Percentiles rank a stretch among this genome's conserved stretches.
phyloP scores from a whole-genome alignment of 2,888 invertebrate species.

The Phania funesta region DNA sequence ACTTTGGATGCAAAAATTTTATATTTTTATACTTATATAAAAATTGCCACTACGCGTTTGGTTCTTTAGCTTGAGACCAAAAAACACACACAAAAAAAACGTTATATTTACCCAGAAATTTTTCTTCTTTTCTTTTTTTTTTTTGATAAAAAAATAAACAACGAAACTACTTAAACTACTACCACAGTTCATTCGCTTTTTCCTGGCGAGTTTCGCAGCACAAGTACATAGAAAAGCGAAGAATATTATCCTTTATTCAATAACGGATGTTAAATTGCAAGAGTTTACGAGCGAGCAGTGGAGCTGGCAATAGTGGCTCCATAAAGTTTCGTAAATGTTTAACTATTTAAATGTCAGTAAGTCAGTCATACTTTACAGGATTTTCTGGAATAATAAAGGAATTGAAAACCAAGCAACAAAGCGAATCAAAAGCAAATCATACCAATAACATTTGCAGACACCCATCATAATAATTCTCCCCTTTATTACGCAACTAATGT shows the following conservation, averaged over 20 bases:
- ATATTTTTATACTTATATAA: slow-evolving; percentile 23
- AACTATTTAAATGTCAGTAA: slow-evolving; percentile 61
- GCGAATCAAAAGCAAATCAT: slow-evolving; percentile 23
- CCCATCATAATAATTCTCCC: slow-evolving; percentile 43
- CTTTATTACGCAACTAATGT: too few relatives aligned
- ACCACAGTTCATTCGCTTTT: slow-evolving; percentile 51
- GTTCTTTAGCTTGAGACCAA: slow-evolving; percentile 4
- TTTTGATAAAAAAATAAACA: slow-evolving; percentile 22
- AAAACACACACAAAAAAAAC: slow-evolving; percentile 7
- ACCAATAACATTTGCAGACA: slow-evolving; percentile 64
- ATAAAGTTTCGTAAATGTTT: slow-evolving; percentile 55
- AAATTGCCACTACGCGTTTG: slow-evolving; percentile 59
- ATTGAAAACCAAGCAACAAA: slow-evolving; percentile 2
- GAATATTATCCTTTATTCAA: slow-evolving; percentile 49
- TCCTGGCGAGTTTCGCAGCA: slow-evolving; percentile 8
- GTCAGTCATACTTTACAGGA: slow-evolving; percentile 35
- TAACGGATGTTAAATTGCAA: slow-evolving; percentile 52
- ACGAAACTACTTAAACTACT: slow-evolving; percentile 63
- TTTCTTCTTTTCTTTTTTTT: slow-evolving; percentile 6
- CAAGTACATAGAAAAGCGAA: neutral
- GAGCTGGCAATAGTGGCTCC: slow-evolving; percentile 22
- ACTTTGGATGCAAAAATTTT: slow-evolving; percentile 53
- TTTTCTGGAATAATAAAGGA: neutral
- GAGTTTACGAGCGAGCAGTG: slow-evolving; percentile 5
- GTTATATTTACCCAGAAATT: slow-evolving; percentile 14